Base-by-base conservation (phyloP, 1,140 invertebrate species). In the Euglossa dilemma region DNA sequence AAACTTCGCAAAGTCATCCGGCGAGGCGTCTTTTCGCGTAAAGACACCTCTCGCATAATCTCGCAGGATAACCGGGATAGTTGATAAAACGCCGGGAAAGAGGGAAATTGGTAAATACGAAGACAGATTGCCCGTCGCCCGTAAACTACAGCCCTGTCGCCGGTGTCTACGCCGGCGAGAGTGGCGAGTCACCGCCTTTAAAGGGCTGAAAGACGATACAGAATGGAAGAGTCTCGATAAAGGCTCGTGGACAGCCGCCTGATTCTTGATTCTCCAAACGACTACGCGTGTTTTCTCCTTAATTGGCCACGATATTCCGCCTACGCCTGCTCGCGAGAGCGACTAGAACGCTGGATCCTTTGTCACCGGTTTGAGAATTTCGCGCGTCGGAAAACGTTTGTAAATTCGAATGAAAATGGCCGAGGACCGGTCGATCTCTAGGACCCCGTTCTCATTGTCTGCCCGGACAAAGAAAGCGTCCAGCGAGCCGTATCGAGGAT, bases 361-460 rank as follows among this genome's bases (percentile, higher is more conserved):
- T 87, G 73, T 78, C 75, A 20, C 16, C 20, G n/a, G n/a, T n/a
- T n/a, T n/a, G n/a, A n/a, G n/a, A n/a, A n/a, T n/a, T n/a, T n/a
- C n/a, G n/a, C n/a, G n/a, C n/a, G n/a, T n/a, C n/a, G 67, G 85
- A 87, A 87, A 76, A 86, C 75, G 64, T 86, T 54, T 50, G 63
- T 45, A 72, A 87, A 87, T 83, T 87, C 79, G 83, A 86, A 87
- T 87, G 79, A 83, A 86, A 76, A 75, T 57, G 63, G 43, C 45
- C 45, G 20, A 36, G 36, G 4, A 36, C 36, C 36, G 4, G 36
- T 36, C n/a, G n/a, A n/a, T n/a, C n/a, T n/a, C n/a, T 59, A 23
- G 57, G 6, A 6, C 14, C 14, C 69, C 56, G 47, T 47, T 36
- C 67, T 83, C 85, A 78, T 86, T 83, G 85, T 83, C 36, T 86